Evolutionary conservation across 2,113 vertebrate species (phyloP).

Genomic region (Labeo catla): DNA sequence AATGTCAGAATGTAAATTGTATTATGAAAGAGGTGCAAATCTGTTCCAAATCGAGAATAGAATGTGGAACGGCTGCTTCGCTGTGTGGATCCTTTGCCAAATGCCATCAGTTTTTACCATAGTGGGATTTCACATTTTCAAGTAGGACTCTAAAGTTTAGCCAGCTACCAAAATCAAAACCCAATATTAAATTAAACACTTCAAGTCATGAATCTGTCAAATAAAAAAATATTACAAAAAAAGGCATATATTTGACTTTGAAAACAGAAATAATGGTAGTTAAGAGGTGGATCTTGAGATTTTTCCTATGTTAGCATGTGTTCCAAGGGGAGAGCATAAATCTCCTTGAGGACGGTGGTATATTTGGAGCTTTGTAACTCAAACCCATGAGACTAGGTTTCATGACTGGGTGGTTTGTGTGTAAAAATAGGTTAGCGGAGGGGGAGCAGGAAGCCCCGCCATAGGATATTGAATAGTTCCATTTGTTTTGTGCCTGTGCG

Average conservation of each 20-base stretch:
- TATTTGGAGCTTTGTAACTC: constrained; percentile 78
- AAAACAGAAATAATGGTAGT: neutral
- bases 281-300: constrained; percentile 12
- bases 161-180: neutral
- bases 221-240: neutral
- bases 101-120: constrained; percentile 38
- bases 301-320: constrained; percentile 75
- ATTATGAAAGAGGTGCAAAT: neutral
- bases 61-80: neutral
- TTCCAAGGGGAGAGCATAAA: constrained; percentile 63
- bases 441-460: constrained; percentile 58
- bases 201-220: neutral
- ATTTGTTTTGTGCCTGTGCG: constrained; percentile 9
- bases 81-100: constrained; percentile 44
- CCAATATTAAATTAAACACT: neutral
- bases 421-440: constrained; percentile 72
- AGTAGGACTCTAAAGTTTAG: neutral
- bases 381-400: constrained; percentile 65
- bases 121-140: neutral
- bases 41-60: constrained; percentile 38
- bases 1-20: neutral
- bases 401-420: constrained; percentile 35
- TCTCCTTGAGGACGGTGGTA: constrained; percentile 59
- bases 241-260: neutral
- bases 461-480: constrained; percentile 54